A percentile compares a stretch with the other conserved stretches of the same genome.
These are phyloP conservation scores for Dasyurus viverrinus DNA, from an alignment of 2,113 vertebrate genomes.

Conservation along the genomic window DNA sequence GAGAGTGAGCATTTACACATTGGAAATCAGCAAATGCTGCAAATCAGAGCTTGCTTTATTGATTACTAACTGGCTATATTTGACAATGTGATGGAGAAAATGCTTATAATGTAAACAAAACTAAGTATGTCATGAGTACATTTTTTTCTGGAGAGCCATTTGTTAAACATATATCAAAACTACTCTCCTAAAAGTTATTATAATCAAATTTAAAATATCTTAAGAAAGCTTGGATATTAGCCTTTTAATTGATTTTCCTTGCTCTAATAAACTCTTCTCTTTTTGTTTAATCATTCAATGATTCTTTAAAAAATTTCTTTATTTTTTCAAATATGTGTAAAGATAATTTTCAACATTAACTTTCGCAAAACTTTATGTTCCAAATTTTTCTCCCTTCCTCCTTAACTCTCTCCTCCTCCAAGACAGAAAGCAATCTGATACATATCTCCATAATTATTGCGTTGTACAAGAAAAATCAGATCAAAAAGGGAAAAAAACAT, in stretches of 20 bases:
- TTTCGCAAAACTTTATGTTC: too few species aligned
- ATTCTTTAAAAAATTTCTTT: not conserved
- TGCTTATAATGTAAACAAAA: not conserved
- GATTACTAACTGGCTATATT: not conserved
- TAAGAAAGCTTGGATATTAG: not conserved
- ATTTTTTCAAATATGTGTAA: too few species aligned
- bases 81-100: not conserved
- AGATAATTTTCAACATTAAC: too few species aligned
- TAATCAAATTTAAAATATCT: not conserved
- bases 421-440: too few species aligned
- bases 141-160: not conserved
- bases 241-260: not conserved
- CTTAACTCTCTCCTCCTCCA: too few species aligned
- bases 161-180: not conserved
- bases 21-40: not conserved
- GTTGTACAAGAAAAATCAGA: too few species aligned
- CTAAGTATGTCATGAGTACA: not conserved
- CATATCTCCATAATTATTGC: too few species aligned
- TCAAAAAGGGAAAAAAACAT: too few species aligned
- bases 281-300: not conserved
- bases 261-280: not conserved
- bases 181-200: not conserved
- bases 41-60: not conserved
- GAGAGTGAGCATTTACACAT: not conserved
- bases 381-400: too few species aligned